Percentiles rank a stretch among this genome's conserved stretches.
These are phyloP conservation scores for Parnassius apollo DNA, from an alignment of 2,888 invertebrate species.

Conservation along the genomic window DNA sequence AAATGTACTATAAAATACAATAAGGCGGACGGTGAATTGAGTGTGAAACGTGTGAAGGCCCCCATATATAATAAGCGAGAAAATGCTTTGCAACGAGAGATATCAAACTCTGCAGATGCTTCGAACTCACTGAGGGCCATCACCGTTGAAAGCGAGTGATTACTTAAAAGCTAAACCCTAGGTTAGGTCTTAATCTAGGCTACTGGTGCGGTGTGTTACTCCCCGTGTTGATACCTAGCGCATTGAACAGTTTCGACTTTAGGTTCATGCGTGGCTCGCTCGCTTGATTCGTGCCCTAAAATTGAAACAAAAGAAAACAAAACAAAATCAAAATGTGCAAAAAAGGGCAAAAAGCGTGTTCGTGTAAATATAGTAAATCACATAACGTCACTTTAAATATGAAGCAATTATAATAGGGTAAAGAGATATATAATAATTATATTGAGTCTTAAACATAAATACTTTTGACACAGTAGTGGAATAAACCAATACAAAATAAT, in stretches of 20 bases:
- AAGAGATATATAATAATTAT: no score
- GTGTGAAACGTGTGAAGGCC: conserved; percentile 55
- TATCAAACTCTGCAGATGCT: neutral
- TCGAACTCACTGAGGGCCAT: conserved; percentile 30
- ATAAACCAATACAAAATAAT: no score
- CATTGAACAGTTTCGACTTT: conserved; percentile 93
- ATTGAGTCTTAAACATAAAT: no score
- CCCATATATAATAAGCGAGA: conserved; percentile 45
- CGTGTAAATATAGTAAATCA: conserved; percentile 16
- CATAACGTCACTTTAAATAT: no score
- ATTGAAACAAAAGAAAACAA: conserved; percentile 74
- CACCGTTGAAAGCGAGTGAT: conserved; percentile 41
- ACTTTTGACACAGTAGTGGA: no score
- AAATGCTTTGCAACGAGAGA: conserved; percentile 24
- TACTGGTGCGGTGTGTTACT: conserved; percentile 73
- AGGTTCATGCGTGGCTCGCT: conserved; percentile 88
- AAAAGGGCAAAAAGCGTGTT: conserved; percentile 43
- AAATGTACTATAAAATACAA: conserved; percentile 47
- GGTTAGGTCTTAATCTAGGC: conserved; percentile 40
- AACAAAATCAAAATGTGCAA: conserved; percentile 63
- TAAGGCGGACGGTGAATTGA: conserved; percentile 49
- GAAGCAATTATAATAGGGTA: no score
- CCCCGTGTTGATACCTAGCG: conserved; percentile 89
- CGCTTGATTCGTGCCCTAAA: conserved; percentile 84
- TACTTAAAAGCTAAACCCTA: conserved; percentile 42